phyloP scores from a whole-genome alignment of 2,797 vertebrate genomes.

The Strix occidentalis region DNA sequence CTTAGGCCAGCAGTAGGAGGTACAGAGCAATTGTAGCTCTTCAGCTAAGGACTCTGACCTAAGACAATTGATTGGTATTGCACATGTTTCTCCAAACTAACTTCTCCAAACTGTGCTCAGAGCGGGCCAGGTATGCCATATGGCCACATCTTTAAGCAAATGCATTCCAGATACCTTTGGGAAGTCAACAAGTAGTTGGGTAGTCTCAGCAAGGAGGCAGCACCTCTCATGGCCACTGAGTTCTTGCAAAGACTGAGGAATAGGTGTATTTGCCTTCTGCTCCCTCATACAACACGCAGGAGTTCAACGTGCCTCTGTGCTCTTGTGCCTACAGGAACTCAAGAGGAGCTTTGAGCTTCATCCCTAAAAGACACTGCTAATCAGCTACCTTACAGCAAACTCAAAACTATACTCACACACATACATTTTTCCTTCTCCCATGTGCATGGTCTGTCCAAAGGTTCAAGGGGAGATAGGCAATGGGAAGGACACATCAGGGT shows the following conservation, averaged over 20 bases:
- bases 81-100: not conserved
- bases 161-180: not conserved
- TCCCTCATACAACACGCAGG: rapidly evolving
- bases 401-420: not conserved
- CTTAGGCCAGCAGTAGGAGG: not conserved
- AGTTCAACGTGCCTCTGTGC: not conserved
- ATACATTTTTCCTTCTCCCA: not conserved
- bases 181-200: not conserved
- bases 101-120: not conserved
- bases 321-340: not conserved
- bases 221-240: not conserved
- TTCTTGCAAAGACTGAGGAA: not conserved
- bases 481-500: not conserved
- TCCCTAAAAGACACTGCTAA: not conserved
- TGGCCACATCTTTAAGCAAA: not conserved
- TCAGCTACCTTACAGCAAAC: not conserved
- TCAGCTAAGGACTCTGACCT: not conserved
- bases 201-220: not conserved
- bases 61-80: not conserved
- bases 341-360: not conserved
- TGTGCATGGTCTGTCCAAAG: not conserved
- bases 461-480: not conserved
- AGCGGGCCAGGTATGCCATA: not conserved
- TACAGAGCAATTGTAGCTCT: not conserved
- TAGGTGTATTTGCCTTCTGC: not conserved